Percentiles rank a stretch among this genome's conserved stretches.
Conservation (phyloP, 2,888 invertebrate genomes). For the Slavum lentiscoides region DNA sequence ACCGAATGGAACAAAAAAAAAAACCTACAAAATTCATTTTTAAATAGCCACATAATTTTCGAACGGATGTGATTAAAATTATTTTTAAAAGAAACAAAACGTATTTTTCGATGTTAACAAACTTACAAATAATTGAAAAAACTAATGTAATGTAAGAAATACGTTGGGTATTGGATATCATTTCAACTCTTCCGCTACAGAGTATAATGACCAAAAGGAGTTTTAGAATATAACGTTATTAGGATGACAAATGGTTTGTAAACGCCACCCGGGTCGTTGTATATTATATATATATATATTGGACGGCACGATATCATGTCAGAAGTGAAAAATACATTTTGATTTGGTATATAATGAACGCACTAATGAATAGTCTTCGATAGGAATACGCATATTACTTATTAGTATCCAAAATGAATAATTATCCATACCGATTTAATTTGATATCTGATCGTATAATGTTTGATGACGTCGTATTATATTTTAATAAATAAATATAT, state of each 20-base stretch:
- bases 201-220: not conserved
- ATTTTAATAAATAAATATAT: not conserved
- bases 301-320: not conserved
- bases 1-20: too few species aligned
- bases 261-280: conserved; percentile 18
- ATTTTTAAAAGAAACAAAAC: conserved; percentile 2
- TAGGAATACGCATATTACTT: not conserved
- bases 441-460: not conserved
- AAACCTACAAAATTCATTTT: not conserved
- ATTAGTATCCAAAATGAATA: not conserved
- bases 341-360: conserved; percentile 21
- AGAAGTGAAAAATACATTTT: conserved; percentile 23
- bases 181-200: conserved; percentile 14
- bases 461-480: not conserved
- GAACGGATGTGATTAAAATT: conserved; percentile 28
- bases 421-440: not conserved
- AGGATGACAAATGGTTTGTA: conserved; percentile 37
- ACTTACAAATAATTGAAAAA: not conserved
- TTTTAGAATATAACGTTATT: conserved; percentile 27
- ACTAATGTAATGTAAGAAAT: not conserved
- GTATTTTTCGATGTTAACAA: not conserved
- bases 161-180: not conserved
- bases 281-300: not conserved
- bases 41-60: conserved; percentile 4
- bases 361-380: not conserved